Evolutionary conservation across 2,888 invertebrate species (phyloP), one percentile per base, ranked within the genome.

Genomic region (Morpho helenor): DNA sequence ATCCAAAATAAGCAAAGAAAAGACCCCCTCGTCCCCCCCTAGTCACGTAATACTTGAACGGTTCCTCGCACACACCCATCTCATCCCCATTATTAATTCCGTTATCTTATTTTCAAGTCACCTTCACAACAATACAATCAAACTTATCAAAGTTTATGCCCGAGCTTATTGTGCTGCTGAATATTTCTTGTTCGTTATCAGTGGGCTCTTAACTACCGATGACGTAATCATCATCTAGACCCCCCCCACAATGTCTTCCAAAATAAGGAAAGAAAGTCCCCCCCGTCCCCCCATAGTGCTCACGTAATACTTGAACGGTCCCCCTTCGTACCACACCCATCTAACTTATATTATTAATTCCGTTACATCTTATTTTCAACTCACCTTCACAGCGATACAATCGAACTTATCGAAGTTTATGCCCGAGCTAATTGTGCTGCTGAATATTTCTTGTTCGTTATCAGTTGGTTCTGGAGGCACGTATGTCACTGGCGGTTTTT

Each of bases 101-200:
- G 16, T 16, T n/a, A n/a, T 40, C 7, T 9, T 31, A 48, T 7
- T 8, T 7, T n/a, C 40, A 48, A 16, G 42, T 92, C 65, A 97
- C 96, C 76, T 97, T 95, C 0, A 98, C 96, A 57, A 96, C 94
- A 64, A 99, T 98, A 41, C 95, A 93, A 63, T 98, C 96, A 61
- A 95, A 97, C 74, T 98, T 97, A 59, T 95, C 93, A 80, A 98
- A 99, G 82, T 99, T 99, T 47, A 98, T 97, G 0, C 99, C 99
- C 0, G 94, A 93, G 9, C 92, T 90, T 8, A 95, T 94, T 0
- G 94, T 93, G 53, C 91, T 91, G 52, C 92, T 92, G 69, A 95
- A 96, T 44, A 96, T 91, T 60, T 94, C 94, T 0, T 88, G 87
- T 56, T 95, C 96, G 59, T 96, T 94, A 0, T 92, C 92, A 0